phyloP scores from a whole-genome alignment of 1,140 invertebrate species.

The Temnothorax nylanderi region DNA sequence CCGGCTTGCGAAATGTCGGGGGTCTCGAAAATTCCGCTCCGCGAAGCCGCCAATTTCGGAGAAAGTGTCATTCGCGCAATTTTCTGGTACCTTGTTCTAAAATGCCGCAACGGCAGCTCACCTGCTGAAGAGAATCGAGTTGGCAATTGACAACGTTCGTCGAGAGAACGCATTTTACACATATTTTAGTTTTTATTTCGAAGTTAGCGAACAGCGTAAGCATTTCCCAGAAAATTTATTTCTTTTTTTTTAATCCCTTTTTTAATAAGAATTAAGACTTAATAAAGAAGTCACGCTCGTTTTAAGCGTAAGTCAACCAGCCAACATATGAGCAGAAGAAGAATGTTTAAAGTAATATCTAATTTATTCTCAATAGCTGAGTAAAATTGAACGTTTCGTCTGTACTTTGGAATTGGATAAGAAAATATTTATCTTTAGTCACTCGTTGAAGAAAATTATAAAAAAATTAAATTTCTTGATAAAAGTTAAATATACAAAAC shows the following conservation, averaged over 20 bases:
- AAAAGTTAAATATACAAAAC: no score
- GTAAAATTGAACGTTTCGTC: no score
- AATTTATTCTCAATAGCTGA: no score
- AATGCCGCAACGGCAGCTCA: background rate
- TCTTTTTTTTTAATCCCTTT: background rate
- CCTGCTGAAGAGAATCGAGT: background rate
- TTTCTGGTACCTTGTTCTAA: background rate
- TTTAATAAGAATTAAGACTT: background rate
- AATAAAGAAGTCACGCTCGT: no score
- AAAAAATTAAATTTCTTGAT: no score
- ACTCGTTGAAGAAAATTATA: no score
- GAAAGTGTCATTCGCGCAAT: background rate
- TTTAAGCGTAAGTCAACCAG: no score
- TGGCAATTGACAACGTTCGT: background rate
- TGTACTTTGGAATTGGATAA: no score
- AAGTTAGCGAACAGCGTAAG: background rate
- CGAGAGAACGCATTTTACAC: background rate
- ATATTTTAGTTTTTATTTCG: background rate
- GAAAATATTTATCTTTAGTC: no score
- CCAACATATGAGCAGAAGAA: no score
- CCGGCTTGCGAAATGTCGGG: conserved; percentile 40
- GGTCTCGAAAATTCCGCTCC: conserved; percentile 29
- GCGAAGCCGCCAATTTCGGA: background rate
- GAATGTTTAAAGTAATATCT: no score
- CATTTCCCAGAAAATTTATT: background rate